Conservation (phyloP, 2,888 invertebrate species). For the Drosophila rellima region DNA sequence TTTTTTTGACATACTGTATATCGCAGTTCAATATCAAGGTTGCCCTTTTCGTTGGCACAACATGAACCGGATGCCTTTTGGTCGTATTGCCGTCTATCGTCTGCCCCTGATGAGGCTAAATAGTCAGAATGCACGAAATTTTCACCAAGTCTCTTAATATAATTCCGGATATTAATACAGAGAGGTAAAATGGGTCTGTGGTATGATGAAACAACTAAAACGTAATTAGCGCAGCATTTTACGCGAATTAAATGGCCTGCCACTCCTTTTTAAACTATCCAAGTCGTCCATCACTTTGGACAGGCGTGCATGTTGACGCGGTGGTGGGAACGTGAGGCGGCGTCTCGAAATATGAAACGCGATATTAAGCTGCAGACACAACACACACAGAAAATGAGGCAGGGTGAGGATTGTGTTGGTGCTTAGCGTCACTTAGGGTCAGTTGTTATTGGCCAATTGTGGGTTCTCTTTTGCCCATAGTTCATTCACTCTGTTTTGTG, state of each 20-base stretch:
- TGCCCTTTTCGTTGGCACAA: conserved; percentile 28
- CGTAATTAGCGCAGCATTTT: conserved; percentile 70
- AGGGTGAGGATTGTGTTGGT: conserved; percentile 17
- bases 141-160: conserved; percentile 3
- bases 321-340: conserved; percentile 18
- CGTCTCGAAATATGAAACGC: conserved; percentile 62
- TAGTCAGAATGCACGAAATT: conserved; percentile 71
- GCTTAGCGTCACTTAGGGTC: conserved; percentile 38
- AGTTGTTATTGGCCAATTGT: conserved; percentile 45
- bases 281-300: conserved; percentile 7
- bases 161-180: conserved; percentile 17
- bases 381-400: conserved; percentile 9
- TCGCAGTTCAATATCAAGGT: conserved; percentile 64
- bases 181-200: conserved; percentile 6
- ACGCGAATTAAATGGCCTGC: conserved; percentile 60
- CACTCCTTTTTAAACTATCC: conserved; percentile 29
- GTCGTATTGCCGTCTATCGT: conserved; percentile 45
- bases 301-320: conserved; percentile 1
- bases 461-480: conserved; percentile 33
- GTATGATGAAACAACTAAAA: conserved; percentile 56
- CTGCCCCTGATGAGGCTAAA: conserved; percentile 37
- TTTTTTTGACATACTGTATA: conserved; percentile 14
- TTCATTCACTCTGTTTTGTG: conserved; percentile 50
- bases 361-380: conserved; percentile 55
- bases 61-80: conserved; percentile 62